Base-by-base conservation (phyloP, 2,888 invertebrate genomes). In the Epistrophella euchroma region DNA sequence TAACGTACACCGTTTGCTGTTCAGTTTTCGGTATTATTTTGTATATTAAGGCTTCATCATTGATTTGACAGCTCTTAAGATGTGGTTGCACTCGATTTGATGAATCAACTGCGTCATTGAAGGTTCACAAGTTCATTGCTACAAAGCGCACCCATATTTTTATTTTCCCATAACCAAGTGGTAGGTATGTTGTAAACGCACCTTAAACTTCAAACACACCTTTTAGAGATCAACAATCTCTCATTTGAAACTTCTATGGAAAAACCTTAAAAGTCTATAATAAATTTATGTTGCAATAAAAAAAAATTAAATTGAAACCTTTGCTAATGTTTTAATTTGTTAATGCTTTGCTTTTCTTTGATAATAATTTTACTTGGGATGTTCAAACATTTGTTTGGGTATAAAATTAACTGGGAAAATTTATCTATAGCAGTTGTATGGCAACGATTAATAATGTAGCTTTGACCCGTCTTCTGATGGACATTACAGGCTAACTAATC, bases 111-210 rank as follows among this genome's bases (percentile, higher is more conserved):
- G 58, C 62, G 45, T 74, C 70, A 74, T 58, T 79, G 71, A 66
- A 45, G 43, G 84, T 73, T 84, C 84, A 79, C 84, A 84, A 84
- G 84, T 84, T 84, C 84, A 84, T 72, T 84, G 84, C 66, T 84
- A 25, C 40, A 45, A 64, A 35, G 32, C 62, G 40, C 55, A 70
- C 68, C 71, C 17, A 47, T 37, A 22, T 52, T 32, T 45, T 10
- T 58, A 2, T 64, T 28, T 10, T 60, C 15, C 66, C 66, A 66
- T 47, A n/a, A 52, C 6, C n/a, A 50, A 68, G 9, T 5, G 4
- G 15, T 4, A 6, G 2, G 2, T 22, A 37, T 47, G 68, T 68
- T 50, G 37, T 75, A 43, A 56, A 70, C 60, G 40, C 70, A 40
- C 77, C 70, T 68, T 37, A 15, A 60, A 15, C 28, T 37, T 22